Evolutionary conservation across 2,113 vertebrate genomes (phyloP).

Genomic region (Spheniscus mendiculus): DNA sequence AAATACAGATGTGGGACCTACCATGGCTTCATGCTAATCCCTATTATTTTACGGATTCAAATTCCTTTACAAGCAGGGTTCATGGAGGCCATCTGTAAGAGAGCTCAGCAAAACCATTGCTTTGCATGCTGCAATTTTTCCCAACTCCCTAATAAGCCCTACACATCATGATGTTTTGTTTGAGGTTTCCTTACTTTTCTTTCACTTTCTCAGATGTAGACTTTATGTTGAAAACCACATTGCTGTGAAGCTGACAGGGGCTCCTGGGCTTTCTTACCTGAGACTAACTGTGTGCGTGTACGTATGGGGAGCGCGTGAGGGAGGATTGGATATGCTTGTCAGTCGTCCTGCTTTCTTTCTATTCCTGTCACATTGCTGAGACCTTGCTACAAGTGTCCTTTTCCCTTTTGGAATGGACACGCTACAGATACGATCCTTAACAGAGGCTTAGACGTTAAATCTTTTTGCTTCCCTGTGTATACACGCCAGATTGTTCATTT

Average conservation of each 20-base stretch:
- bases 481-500: neutral
- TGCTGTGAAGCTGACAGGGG: neutral
- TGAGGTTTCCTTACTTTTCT: neutral
- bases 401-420: neutral
- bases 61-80: neutral
- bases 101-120: neutral
- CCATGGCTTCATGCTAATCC: neutral
- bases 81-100: neutral
- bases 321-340: neutral
- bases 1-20: neutral
- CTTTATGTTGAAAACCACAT: neutral
- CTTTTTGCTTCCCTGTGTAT: neutral
- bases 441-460: neutral
- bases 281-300: neutral
- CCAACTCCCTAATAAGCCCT: neutral
- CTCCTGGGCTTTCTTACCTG: neutral
- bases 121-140: neutral
- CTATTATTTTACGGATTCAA: neutral
- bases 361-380: neutral
- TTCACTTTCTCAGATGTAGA: neutral
- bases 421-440: neutral
- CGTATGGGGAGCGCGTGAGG: neutral
- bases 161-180: rapidly evolving
- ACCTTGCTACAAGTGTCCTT: neutral
- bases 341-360: neutral